phyloP scores from a whole-genome alignment of 2,888 invertebrate genomes.

The Drosophila formosana region DNA sequence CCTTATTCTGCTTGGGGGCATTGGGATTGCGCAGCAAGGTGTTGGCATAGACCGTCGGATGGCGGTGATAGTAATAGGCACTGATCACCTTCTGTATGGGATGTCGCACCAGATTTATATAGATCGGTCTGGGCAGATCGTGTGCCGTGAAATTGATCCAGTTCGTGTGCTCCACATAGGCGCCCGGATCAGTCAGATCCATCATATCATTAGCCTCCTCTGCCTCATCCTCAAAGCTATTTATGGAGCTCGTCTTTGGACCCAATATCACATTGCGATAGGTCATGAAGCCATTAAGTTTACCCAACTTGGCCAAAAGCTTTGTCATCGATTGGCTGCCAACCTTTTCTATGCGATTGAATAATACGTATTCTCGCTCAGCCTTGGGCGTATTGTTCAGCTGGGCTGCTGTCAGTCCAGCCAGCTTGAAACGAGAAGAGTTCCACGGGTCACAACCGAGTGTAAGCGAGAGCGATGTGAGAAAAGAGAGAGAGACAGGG shows the following conservation, averaged over 20 bases:
- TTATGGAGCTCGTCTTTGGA: constrained; percentile 86
- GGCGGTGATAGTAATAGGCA: constrained; percentile 92
- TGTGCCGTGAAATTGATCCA: constrained; percentile 94
- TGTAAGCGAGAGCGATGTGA: not conserved
- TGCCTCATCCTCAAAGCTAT: constrained; percentile 86
- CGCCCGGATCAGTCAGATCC: constrained; percentile 89
- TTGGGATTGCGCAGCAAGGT: constrained; percentile 50
- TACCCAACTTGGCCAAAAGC: constrained; percentile 88
- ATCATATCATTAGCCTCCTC: constrained; percentile 88
- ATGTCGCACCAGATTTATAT: constrained; percentile 94
- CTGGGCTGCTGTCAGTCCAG: constrained; percentile 51
- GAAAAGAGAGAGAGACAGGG: not conserved
- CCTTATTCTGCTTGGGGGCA: constrained; percentile 14
- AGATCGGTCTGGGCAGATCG: constrained; percentile 92
- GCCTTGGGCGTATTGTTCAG: constrained; percentile 81
- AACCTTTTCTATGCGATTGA: constrained; percentile 96
- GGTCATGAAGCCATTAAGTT: constrained; percentile 59
- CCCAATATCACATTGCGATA: constrained; percentile 92
- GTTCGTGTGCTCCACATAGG: constrained; percentile 94
- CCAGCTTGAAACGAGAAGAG: constrained; percentile 62
- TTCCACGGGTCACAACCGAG: constrained; percentile 13
- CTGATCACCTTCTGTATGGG: constrained; percentile 95
- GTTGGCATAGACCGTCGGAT: constrained; percentile 68
- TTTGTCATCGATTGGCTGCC: constrained; percentile 95
- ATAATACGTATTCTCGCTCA: constrained; percentile 90